Conservation (phyloP, 2,113 vertebrate species). For the Struthio camelus region DNA sequence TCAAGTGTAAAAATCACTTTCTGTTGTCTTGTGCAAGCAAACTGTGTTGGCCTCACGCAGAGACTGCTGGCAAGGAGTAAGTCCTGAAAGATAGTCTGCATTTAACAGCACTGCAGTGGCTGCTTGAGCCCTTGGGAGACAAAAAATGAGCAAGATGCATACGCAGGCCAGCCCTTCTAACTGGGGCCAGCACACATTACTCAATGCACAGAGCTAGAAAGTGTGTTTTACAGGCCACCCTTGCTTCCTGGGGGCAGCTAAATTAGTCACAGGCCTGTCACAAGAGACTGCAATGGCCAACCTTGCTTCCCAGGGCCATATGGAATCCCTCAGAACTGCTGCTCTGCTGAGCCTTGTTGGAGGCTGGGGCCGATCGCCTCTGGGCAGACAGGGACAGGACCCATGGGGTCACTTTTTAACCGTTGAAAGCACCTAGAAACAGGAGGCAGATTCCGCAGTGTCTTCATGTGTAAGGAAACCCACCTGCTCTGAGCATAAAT, state of each 20-base stretch:
- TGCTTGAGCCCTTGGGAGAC: slow-evolving; percentile 2
- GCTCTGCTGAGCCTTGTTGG: not conserved
- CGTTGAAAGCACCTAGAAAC: not conserved
- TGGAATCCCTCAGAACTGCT: not conserved
- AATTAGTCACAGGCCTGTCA: not conserved
- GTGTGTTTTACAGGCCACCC: not conserved
- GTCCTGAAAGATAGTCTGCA: not conserved
- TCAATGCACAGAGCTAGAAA: accelerated
- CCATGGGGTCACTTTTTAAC: not conserved
- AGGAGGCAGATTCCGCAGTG: not conserved
- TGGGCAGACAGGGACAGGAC: not conserved
- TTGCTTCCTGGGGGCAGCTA: not conserved
- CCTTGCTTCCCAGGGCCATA: not conserved
- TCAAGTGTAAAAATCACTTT: slow-evolving; percentile 47
- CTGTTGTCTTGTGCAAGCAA: not conserved
- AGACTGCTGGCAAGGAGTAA: slow-evolving; percentile 20
- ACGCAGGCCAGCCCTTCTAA: not conserved
- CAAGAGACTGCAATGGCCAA: accelerated
- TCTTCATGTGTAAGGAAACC: not conserved
- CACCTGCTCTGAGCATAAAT: not conserved
- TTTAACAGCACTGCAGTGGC: not conserved
- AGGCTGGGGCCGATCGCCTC: accelerated
- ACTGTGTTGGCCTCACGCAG: not conserved
- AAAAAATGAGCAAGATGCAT: not conserved
- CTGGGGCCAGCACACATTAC: not conserved